Base-by-base conservation (phyloP, 1,140 invertebrate genomes). In the Epicauta chinensis region DNA sequence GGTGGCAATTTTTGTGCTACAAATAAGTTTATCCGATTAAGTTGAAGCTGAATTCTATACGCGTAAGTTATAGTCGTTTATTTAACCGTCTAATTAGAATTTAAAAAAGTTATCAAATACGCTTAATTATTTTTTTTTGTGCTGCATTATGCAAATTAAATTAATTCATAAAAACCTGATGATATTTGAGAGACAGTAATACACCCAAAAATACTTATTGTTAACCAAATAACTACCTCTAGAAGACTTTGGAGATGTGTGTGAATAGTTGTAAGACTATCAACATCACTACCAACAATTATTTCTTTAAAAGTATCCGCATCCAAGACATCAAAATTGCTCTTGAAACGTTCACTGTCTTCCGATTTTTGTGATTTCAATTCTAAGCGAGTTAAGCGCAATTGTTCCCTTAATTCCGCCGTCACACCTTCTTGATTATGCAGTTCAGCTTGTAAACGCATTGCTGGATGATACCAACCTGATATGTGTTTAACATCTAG, bases 391-490 rank as follows among this genome's bases (percentile, higher is more conserved):
- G 41, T 49, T 37, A 55, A 14, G 23, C 53, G 54, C 15, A 61
- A 53, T 52, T 81, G 78, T 38, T 76, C 72, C 46, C 80, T 61
- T 3, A 83, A 63, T 56, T 77, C 75, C 2, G 71, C 59, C 65
- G 81, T 82, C 17, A 73, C 74, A 3, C 81, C 81, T 65, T 81
- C 73, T 4, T 80, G 54, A 47, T 77, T 74, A 66, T 81, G 78
- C 1, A 87, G 61, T 64, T 83, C 81, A 51, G 82, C 77, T 53
- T 85, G 79, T 9, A 85, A 74, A 59, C 81, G 71, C 81, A 86
- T 86, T 2, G 83, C 83, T 12, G 84, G 82, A 59, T 85, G 81
- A 64, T 85, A 86, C 83, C 84, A 87, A 6, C 84, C 84, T 32
- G 82, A 78, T 11, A 82, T 69, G 63, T 84, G 82, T 32, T 84